A percentile compares a stretch with the other conserved stretches of the same genome.
Evolutionary conservation across 2,888 invertebrate genomes (phyloP).

Genomic region (Drosophila antonietae): DNA sequence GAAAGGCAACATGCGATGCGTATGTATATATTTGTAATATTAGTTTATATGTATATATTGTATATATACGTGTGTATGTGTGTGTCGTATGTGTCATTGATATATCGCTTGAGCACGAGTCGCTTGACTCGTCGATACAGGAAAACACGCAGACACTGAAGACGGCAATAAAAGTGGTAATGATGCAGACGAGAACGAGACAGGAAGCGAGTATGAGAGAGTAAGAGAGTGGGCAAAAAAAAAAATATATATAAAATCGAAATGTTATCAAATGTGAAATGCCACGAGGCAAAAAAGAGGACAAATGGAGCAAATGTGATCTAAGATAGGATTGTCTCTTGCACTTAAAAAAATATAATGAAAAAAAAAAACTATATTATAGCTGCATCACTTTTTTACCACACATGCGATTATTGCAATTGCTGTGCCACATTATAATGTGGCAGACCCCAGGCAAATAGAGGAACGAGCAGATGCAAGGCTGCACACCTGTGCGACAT

Average conservation of each 20-base stretch:
- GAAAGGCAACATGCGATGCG: constrained; percentile 17
- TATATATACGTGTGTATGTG: constrained; percentile 15
- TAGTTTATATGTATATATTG: constrained; percentile 9
- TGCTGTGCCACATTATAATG: constrained; percentile 41
- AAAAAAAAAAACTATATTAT: not conserved
- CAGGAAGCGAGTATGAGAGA: not conserved
- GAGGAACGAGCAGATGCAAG: not conserved
- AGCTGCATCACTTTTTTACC: not conserved
- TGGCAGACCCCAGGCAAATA: constrained; percentile 15
- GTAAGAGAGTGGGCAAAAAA: not conserved
- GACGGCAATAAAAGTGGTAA: constrained; percentile 72
- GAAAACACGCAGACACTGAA: constrained; percentile 64
- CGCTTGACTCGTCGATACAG: constrained; percentile 61
- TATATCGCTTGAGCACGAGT: constrained; percentile 54
- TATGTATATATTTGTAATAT: constrained; percentile 13
- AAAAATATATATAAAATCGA: constrained; percentile 32
- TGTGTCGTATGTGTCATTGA: constrained; percentile 54
- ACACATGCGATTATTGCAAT: constrained; percentile 25
- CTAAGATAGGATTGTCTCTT: not conserved
- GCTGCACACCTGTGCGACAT: constrained; percentile 32
- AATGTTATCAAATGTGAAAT: constrained; percentile 45
- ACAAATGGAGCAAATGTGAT: not conserved
- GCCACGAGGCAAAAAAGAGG: constrained; percentile 3
- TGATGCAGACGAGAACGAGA: constrained; percentile 46
- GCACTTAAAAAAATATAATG: constrained; percentile 7